These are phyloP conservation scores for Rhinoraja longicauda DNA, from an alignment of 2,797 vertebrate species.

Conservation along the genomic window DNA sequence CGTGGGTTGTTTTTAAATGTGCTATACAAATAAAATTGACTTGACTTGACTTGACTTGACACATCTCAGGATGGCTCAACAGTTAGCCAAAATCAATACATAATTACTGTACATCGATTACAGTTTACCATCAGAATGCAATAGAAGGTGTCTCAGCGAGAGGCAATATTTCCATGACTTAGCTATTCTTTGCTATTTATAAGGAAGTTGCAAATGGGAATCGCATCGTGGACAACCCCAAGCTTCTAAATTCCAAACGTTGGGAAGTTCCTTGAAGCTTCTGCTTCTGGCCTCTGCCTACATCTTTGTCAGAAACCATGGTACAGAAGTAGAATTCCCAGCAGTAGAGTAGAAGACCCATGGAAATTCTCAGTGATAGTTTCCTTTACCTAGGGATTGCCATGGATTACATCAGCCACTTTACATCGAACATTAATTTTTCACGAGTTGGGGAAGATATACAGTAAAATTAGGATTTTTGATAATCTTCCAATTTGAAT, in stretches of 20 bases:
- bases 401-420: not conserved
- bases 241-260: not conserved
- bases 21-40: no score
- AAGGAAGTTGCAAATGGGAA: not conserved
- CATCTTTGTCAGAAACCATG: not conserved
- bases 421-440: not conserved
- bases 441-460: not conserved
- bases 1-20: no score
- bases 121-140: not conserved
- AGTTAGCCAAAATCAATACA: no score
- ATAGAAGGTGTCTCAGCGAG: not conserved
- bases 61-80: no score
- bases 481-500: slow-evolving; percentile 12
- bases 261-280: not conserved
- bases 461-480: not conserved
- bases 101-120: no score
- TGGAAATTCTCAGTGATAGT: not conserved
- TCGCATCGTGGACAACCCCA: not conserved
- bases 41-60: no score
- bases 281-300: no score
- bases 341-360: not conserved
- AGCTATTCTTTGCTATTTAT: not conserved
- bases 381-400: not conserved
- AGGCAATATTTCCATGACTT: not conserved
- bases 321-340: not conserved